Base-by-base conservation (phyloP, 2,113 vertebrate genomes). In the Prietella phreatophila region DNA sequence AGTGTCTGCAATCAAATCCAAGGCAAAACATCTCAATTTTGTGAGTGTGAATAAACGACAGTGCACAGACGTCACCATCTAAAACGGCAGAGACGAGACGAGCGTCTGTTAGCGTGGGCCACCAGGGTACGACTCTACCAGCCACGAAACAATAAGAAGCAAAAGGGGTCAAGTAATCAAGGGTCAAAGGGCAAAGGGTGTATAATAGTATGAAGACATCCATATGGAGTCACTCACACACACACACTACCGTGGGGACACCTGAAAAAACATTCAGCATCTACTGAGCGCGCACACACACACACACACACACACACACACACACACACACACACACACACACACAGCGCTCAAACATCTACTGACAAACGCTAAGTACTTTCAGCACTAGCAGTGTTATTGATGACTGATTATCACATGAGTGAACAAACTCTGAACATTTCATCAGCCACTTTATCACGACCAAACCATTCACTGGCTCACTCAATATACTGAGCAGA, bases 91-190 rank as follows among this genome's bases (percentile, higher is more conserved):
- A 89, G 76, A 71, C 47, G 47, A 89, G 76, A 71, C 39, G 47
- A 89, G 83, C 20, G 36, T 78, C 83, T 88, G 60, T 60, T 73
- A 86, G 50, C 8, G n/a, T 82, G 81, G 84, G 69, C 36, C 81
- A 83, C 81, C 10, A 61, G 56, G 30, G 76, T 65, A 25, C 50
- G 61, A 71, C 33, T 82, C 33, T 27, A 63, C 60, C 47, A 56
- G 47, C 6, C 76, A 67, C 42, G 22, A 30, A 56, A 33, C 84
- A 88, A 67, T 79, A 36, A 78, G 80, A 53, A 25, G 61, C 30
- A 76, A 56, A 83, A 71, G 65, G 8, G 25, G 55, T 33, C 47
- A n/a, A 56, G 78, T 27, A 73, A 69, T 85, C 63, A 90, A 60
- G 58, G 86, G 83, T 90, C 81, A 84, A 20, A 58, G 50, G 53